Conservation (phyloP, 1,140 invertebrate genomes). For the Pseudoatta argentina region DNA sequence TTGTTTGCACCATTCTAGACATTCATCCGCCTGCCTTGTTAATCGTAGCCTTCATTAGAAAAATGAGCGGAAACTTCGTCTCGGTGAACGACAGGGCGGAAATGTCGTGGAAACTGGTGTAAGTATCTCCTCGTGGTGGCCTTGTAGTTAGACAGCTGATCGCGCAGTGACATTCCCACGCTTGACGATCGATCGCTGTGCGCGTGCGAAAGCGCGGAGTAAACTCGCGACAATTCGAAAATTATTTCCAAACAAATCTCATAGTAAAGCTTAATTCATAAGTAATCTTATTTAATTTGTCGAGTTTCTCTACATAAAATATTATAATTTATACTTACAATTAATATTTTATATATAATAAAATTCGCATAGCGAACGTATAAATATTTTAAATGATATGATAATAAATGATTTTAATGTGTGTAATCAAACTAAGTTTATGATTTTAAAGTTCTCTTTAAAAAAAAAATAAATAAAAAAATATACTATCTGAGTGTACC, state of each 20-base stretch:
- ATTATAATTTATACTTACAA: constrained; percentile 2
- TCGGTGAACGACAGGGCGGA: constrained; percentile 13
- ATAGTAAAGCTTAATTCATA: not conserved
- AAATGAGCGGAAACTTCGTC: constrained; percentile 22
- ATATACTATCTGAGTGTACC: too few relatives aligned
- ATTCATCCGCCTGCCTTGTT: constrained; percentile 79
- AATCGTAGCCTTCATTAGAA: constrained; percentile 67
- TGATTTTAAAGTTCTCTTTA: too few relatives aligned
- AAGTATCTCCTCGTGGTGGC: constrained; percentile 26
- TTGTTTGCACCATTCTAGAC: constrained; percentile 82
- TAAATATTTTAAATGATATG: not conserved
- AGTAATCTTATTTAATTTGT: not conserved
- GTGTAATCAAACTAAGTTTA: too few relatives aligned
- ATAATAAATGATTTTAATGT: too few relatives aligned
- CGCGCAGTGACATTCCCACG: constrained; percentile 56
- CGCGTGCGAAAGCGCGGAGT: not conserved
- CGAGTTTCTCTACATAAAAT: not conserved
- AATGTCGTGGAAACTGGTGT: constrained; percentile 55
- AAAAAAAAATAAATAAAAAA: too few relatives aligned
- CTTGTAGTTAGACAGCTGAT: constrained; percentile 55
- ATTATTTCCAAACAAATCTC: constrained; percentile 20
- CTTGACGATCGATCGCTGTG: constrained; percentile 45
- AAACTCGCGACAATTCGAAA: constrained; percentile 20
- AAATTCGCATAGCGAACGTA: not conserved
- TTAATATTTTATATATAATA: not conserved